phyloP scores from a whole-genome alignment of 2,113 vertebrate genomes.

The Pedetes capensis region DNA sequence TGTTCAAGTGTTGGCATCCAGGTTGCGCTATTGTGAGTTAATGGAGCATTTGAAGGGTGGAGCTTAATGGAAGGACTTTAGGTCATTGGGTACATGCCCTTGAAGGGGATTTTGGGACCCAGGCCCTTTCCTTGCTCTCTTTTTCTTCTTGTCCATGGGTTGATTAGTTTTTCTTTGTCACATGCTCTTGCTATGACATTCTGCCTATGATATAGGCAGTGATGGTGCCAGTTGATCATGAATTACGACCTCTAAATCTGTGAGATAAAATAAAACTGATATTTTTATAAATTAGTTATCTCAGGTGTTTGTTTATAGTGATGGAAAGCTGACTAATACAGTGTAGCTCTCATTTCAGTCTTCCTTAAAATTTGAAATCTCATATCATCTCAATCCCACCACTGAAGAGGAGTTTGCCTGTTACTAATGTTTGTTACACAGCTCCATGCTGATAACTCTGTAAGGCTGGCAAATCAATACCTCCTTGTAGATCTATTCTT shows the following conservation, averaged over 20 bases:
- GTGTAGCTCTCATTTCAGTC: neutral
- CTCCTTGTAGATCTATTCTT: neutral
- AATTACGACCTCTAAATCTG: neutral
- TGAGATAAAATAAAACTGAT: neutral
- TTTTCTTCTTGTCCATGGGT: neutral
- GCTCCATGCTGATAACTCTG: neutral
- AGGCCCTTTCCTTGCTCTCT: neutral
- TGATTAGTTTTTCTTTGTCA: neutral
- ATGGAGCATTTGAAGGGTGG: no score
- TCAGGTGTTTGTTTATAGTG: neutral
- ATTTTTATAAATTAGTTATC: neutral
- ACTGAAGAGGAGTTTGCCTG: neutral
- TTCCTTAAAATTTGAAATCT: neutral
- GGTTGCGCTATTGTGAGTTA: neutral
- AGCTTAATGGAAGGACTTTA: neutral
- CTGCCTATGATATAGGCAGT: fast-evolving
- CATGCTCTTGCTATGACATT: neutral
- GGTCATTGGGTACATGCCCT: no score
- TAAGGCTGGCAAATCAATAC: neutral
- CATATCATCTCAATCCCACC: neutral
- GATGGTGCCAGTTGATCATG: neutral
- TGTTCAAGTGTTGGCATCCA: neutral
- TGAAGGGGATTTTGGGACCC: neutral
- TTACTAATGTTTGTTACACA: neutral
- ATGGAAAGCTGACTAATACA: neutral